These are phyloP conservation scores for Argyresthia albistria DNA, from an alignment of 2,888 invertebrate species.

Conservation along the genomic window DNA sequence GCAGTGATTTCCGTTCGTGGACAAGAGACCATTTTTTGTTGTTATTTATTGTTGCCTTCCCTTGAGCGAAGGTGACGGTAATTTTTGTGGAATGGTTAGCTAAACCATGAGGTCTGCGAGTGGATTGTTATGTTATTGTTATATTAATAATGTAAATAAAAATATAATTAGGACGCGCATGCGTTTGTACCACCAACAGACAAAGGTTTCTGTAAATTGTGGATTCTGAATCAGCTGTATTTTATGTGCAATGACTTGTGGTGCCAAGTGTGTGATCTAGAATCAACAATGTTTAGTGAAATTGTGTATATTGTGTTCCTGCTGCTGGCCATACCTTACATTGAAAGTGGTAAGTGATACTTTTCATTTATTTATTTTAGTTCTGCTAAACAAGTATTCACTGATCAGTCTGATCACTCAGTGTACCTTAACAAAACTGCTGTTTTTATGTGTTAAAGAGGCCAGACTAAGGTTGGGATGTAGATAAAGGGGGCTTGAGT, in stretches of 20 bases:
- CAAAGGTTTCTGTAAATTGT: conserved; percentile 76
- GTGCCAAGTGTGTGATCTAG: conserved; percentile 32
- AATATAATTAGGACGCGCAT: conserved; percentile 69
- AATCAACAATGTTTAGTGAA: conserved; percentile 75
- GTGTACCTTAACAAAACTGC: too few relatives aligned
- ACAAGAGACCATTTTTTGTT: conserved; percentile 33
- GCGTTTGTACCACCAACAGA: conserved; percentile 70
- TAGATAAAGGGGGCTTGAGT: too few relatives aligned
- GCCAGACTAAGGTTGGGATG: too few relatives aligned
- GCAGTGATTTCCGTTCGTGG: conserved; percentile 19
- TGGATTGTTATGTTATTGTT: not conserved
- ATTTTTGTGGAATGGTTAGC: not conserved
- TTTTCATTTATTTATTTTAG: not conserved
- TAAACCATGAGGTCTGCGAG: not conserved
- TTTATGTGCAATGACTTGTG: conserved; percentile 69
- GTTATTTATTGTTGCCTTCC: conserved; percentile 49
- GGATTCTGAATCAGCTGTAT: conserved; percentile 73
- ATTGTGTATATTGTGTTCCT: conserved; percentile 78
- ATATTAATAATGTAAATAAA: conserved; percentile 67
- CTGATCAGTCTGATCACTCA: too few relatives aligned
- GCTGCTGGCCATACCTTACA: conserved; percentile 78
- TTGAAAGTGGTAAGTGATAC: conserved; percentile 77
- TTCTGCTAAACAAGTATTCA: too few relatives aligned
- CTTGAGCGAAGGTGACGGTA: conserved; percentile 24
- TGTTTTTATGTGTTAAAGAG: too few relatives aligned